These are phyloP conservation scores for Drosophila sturtevanti DNA, from an alignment of 1,140 invertebrate species.

Conservation along the genomic window DNA sequence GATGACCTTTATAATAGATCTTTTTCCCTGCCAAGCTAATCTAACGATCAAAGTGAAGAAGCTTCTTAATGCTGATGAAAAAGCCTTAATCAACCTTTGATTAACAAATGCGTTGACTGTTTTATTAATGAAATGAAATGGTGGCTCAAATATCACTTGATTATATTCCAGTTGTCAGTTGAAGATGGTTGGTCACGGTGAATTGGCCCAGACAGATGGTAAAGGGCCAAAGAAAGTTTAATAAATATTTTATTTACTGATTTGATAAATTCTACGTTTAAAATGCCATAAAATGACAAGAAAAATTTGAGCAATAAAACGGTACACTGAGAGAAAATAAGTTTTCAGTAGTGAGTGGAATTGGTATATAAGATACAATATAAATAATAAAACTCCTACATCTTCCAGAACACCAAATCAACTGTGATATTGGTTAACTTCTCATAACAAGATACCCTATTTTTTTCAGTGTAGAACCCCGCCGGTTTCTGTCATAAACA, in stretches of 20 bases:
- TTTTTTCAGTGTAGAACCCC: slow-evolving; percentile 19
- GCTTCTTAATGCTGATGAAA: background rate
- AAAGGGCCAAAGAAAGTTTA: background rate
- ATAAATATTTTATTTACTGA: background rate
- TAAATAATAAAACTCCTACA: no score
- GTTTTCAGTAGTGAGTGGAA: background rate
- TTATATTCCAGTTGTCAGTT: background rate
- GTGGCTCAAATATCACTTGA: background rate
- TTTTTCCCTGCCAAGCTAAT: background rate
- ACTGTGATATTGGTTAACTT: no score
- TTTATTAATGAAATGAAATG: background rate
- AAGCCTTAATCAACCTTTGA: background rate
- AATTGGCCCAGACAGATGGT: background rate
- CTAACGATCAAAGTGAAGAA: background rate
- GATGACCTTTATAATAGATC: background rate
- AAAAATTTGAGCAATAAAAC: background rate
- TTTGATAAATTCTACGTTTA: slow-evolving; percentile 11
- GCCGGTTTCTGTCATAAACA: slow-evolving; percentile 63
- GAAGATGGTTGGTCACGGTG: background rate
- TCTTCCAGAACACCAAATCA: no score
- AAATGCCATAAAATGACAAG: slow-evolving; percentile 5
- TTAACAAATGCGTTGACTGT: slow-evolving; percentile 2
- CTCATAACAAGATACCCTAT: no score
- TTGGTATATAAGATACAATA: no score
- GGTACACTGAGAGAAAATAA: background rate